A percentile compares a stretch with the other conserved stretches of the same genome.
These are phyloP conservation scores for Amphiprion clarkii DNA, from an alignment of 2,797 vertebrate genomes.

Conservation along the genomic window DNA sequence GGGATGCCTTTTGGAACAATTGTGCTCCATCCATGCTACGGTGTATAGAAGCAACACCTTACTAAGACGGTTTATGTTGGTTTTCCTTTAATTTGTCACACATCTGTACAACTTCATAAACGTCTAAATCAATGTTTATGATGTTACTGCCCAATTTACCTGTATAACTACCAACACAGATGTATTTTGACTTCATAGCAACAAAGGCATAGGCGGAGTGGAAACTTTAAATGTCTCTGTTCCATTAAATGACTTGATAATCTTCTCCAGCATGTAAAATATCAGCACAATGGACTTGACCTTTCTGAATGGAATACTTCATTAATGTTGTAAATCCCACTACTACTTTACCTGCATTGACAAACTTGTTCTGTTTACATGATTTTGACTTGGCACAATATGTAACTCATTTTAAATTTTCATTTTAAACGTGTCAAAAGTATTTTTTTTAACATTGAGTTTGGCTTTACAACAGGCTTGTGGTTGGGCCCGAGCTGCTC, in stretches of 20 bases:
- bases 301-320: not conserved
- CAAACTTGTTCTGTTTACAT: not conserved
- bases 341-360: not conserved
- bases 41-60: too few species aligned
- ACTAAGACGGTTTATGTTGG: too few species aligned
- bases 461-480: slow-evolving; percentile 78
- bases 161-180: too few species aligned
- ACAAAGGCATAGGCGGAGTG: not conserved
- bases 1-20: too few species aligned
- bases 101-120: too few species aligned
- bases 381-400: not conserved
- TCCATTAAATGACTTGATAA: not conserved
- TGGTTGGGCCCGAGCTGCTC: slow-evolving; percentile 84
- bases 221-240: not conserved
- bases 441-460: slow-evolving; percentile 3
- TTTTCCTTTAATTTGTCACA: too few species aligned
- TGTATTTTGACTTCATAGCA: not conserved
- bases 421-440: not conserved
- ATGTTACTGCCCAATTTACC: not conserved
- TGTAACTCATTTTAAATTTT: not conserved
- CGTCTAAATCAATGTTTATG: too few species aligned
- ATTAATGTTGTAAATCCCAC: not conserved
- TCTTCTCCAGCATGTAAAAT: not conserved
- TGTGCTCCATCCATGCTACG: too few species aligned
- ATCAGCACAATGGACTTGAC: not conserved